phyloP scores from a whole-genome alignment of 1,140 invertebrate species.

The Trichomalopsis sarcophagae region DNA sequence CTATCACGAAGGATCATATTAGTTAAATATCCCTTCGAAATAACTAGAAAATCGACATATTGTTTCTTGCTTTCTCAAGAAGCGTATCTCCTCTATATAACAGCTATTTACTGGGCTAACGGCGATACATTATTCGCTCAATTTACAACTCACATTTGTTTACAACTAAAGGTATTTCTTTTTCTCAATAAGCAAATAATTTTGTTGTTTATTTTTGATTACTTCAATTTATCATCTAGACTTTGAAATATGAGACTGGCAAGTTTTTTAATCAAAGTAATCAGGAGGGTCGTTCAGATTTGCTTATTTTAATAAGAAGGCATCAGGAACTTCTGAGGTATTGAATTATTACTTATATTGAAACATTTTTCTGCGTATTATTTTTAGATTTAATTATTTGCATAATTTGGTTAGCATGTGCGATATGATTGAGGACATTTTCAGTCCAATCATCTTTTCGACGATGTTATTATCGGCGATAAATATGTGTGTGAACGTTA shows the following conservation, averaged over 20 bases:
- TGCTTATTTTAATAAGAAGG: too few species aligned
- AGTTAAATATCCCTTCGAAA: background rate
- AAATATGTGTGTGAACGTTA: background rate
- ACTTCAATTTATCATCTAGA: too few species aligned
- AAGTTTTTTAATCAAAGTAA: too few species aligned
- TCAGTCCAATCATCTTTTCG: background rate
- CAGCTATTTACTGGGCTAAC: background rate
- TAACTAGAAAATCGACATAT: background rate
- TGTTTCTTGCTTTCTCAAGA: background rate
- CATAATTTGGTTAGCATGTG: background rate
- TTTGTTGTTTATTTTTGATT: too few species aligned
- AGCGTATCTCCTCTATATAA: background rate
- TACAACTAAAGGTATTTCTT: background rate
- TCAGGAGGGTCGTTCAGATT: too few species aligned
- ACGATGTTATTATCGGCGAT: background rate
- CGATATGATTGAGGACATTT: background rate
- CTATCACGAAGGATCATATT: background rate
- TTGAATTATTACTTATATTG: background rate
- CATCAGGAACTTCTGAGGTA: slow-evolving; percentile 5
- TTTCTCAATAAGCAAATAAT: too few species aligned
- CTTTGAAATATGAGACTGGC: too few species aligned
- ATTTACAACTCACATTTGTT: background rate
- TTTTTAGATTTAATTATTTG: background rate
- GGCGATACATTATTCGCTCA: background rate
- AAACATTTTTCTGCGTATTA: background rate